These are phyloP conservation scores for Autographa gamma DNA, from an alignment of 2,888 invertebrate genomes.

Conservation along the genomic window DNA sequence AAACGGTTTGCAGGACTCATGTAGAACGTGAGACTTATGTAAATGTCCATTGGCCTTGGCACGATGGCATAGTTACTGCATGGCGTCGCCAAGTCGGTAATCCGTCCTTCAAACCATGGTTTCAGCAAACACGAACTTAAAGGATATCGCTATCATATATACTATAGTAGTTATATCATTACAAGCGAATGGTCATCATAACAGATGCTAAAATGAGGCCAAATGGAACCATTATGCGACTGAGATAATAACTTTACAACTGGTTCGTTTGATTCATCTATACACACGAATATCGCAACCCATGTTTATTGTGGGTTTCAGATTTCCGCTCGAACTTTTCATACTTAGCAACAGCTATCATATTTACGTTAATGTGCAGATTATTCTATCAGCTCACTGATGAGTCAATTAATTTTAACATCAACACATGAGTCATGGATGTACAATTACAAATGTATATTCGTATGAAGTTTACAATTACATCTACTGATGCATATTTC, in stretches of 20 bases:
- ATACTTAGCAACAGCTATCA: constrained; percentile 32
- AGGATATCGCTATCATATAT: constrained; percentile 31
- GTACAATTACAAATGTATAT: constrained; percentile 14
- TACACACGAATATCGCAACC: constrained; percentile 11
- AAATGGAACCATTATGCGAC: constrained; percentile 36
- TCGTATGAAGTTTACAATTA: constrained; percentile 5
- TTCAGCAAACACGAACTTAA: constrained; percentile 31
- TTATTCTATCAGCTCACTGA: constrained; percentile 20
- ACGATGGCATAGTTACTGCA: constrained; percentile 70
- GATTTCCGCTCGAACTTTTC: constrained; percentile 17
- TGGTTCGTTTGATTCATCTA: constrained; percentile 2
- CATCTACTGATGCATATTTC: constrained; percentile 10
- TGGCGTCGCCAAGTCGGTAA: constrained; percentile 56
- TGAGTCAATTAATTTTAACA: constrained; percentile 19
- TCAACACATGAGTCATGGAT: constrained; percentile 30
- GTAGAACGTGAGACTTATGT: constrained; percentile 70
- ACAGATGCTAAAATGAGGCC: constrained; percentile 49
- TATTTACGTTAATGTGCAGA: constrained; percentile 24
- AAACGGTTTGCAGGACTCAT: constrained; percentile 52
- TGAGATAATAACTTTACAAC: constrained; percentile 43
- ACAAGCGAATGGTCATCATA: constrained; percentile 36
- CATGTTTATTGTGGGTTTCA: constrained; percentile 17
- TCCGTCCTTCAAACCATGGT: constrained; percentile 50
- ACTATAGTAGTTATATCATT: constrained; percentile 16
- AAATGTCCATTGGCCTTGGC: constrained; percentile 75